Conservation (phyloP, 2,888 invertebrate genomes). For the Chromoteleia sp. region DNA sequence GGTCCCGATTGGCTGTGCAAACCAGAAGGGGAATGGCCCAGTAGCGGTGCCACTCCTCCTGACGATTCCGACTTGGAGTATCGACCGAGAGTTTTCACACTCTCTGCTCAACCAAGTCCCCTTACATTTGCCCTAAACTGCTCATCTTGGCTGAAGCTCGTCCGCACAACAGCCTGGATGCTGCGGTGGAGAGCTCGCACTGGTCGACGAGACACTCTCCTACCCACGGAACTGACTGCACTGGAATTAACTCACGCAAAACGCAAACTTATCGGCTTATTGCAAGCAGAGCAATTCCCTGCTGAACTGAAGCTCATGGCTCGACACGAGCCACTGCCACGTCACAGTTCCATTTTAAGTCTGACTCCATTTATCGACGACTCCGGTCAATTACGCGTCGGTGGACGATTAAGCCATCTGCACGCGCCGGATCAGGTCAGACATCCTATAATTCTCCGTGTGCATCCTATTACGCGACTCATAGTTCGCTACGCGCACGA, state of each 20-base stretch:
- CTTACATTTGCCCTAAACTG: not conserved
- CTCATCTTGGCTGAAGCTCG: not conserved
- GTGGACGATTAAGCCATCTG: not conserved
- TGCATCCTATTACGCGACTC: not conserved
- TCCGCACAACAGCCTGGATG: not conserved
- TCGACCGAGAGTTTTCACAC: not conserved
- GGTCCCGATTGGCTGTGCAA: not conserved
- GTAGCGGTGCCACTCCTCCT: not conserved
- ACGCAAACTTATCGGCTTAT: too few species aligned
- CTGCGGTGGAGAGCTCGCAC: not conserved
- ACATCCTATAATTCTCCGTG: constrained; percentile 4
- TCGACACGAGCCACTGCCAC: not conserved
- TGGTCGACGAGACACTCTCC: not conserved
- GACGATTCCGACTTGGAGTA: not conserved
- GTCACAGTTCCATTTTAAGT: not conserved
- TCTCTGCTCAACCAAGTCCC: too few species aligned
- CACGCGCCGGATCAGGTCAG: not conserved
- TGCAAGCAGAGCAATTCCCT: not conserved
- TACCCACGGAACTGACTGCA: too few species aligned
- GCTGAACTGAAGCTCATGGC: too few species aligned
- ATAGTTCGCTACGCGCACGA: constrained; percentile 6
- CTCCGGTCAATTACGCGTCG: not conserved
- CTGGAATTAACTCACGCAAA: too few species aligned
- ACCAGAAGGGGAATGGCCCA: not conserved
- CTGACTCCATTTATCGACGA: not conserved